These are phyloP conservation scores for Chironomus tentans DNA, from an alignment of 2,888 invertebrate species.

Conservation along the genomic window DNA sequence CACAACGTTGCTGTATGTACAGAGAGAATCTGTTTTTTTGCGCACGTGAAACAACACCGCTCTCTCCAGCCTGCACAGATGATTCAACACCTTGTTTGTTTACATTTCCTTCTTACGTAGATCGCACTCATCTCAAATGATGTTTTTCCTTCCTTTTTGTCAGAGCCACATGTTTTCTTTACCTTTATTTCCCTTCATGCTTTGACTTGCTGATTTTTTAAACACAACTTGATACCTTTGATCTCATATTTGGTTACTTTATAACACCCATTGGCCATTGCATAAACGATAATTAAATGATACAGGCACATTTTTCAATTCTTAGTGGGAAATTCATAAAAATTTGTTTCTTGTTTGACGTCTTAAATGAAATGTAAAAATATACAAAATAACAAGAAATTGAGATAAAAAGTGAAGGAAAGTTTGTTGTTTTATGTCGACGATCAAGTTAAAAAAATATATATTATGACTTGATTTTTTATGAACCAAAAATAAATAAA, in stretches of 20 bases:
- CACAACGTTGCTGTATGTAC: too few relatives aligned
- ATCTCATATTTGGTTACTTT: background rate
- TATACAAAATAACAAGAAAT: background rate
- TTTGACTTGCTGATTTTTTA: background rate
- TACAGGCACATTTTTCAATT: background rate
- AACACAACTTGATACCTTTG: background rate
- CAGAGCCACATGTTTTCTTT: background rate
- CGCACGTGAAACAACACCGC: background rate
- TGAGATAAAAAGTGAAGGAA: background rate
- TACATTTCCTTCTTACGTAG: background rate
- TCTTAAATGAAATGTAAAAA: conserved; percentile 6
- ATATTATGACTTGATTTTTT: too few relatives aligned
- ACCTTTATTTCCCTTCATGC: background rate
- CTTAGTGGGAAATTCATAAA: background rate
- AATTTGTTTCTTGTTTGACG: background rate
- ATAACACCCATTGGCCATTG: background rate
- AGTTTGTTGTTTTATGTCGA: conserved; percentile 9
- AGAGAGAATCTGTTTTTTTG: too few relatives aligned
- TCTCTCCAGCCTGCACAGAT: background rate
- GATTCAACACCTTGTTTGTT: background rate
- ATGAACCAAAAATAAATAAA: too few relatives aligned
- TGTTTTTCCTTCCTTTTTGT: background rate
- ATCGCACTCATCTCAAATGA: too few relatives aligned
- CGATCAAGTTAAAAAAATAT: too few relatives aligned
- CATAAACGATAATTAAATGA: background rate